Percentiles rank a stretch among this genome's conserved stretches.
phyloP scores from a whole-genome alignment of 2,888 invertebrate genomes.

The Cenopis cana region DNA sequence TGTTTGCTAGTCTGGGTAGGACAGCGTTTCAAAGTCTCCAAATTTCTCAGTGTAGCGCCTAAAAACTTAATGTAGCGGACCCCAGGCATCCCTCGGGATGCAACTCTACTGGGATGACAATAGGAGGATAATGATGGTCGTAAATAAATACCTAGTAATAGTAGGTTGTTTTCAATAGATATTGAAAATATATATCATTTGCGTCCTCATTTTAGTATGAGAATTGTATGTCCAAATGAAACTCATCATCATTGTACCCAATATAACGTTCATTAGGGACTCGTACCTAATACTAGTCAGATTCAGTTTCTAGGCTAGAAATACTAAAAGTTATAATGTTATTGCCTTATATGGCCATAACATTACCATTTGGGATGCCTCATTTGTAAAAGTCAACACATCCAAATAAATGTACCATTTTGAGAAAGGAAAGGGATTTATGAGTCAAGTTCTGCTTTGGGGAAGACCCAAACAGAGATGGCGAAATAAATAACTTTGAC shows the following conservation, averaged over 20 bases:
- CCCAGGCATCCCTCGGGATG: no score
- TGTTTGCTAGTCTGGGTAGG: no score
- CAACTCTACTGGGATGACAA: no score
- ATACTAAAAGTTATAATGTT: neutral
- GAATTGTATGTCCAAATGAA: neutral
- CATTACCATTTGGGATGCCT: conserved; percentile 13
- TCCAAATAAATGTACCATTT: neutral
- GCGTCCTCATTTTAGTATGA: neutral
- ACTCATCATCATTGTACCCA: neutral
- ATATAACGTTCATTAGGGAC: conserved; percentile 4
- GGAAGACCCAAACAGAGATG: no score
- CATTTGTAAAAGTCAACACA: neutral
- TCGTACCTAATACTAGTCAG: neutral
- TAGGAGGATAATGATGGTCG: no score
- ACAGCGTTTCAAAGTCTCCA: no score
- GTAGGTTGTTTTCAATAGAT: neutral
- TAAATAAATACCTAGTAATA: no score
- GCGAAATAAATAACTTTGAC: no score
- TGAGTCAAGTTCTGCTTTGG: neutral
- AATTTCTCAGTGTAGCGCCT: no score
- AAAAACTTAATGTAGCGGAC: no score
- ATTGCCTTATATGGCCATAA: neutral
- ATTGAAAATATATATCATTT: conserved; percentile 15
- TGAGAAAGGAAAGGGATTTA: neutral
- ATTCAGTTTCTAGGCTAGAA: conserved; percentile 14